These are phyloP conservation scores for Haliclona indistincta DNA, from an alignment of 37 sponge, comb jelly and placozoan genomes.

Conservation along the genomic window DNA sequence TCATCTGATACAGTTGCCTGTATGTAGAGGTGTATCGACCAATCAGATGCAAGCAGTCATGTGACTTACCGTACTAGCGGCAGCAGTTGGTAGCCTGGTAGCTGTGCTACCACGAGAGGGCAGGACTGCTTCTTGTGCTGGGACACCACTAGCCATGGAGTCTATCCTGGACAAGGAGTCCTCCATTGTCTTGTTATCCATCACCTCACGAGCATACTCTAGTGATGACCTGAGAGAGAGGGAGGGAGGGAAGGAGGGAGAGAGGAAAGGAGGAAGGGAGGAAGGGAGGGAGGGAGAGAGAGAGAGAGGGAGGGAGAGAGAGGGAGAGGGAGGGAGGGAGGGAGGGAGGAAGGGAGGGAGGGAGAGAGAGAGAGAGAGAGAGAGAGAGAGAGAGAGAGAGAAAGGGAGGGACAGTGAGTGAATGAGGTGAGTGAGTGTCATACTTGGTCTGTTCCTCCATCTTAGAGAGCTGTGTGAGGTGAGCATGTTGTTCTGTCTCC, in stretches of 20 bases:
- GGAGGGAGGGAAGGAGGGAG: background rate
- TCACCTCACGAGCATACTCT: slow-evolving; percentile 64
- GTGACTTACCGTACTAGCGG: too few species aligned
- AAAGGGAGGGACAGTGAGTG: too few species aligned
- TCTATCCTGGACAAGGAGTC: slow-evolving; percentile 42
- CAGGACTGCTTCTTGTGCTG: too few species aligned
- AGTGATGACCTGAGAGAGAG: slow-evolving; percentile 56
- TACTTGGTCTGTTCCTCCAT: slow-evolving; percentile 88
- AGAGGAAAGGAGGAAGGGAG: background rate
- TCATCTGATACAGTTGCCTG: too few species aligned
- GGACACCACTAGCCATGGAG: too few species aligned
- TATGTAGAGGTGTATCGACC: too few species aligned
- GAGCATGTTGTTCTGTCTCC: slow-evolving; percentile 64
- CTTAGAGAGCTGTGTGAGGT: slow-evolving; percentile 71
- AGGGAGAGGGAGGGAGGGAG: slow-evolving; percentile 4
- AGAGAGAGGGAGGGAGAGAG: background rate
- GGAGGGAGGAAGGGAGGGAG: slow-evolving; percentile 1
- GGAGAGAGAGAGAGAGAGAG: too few species aligned
- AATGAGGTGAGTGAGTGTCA: too few species aligned
- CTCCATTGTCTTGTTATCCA: slow-evolving; percentile 60
- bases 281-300: background rate
- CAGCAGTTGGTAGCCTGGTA: too few species aligned
- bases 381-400: background rate
- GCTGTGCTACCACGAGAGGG: too few species aligned
- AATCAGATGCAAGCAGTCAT: too few species aligned